A percentile compares a stretch with the other conserved stretches of the same genome.
Conservation (phyloP, 2,888 invertebrate species). For the Tricholauxania praeusta region DNA sequence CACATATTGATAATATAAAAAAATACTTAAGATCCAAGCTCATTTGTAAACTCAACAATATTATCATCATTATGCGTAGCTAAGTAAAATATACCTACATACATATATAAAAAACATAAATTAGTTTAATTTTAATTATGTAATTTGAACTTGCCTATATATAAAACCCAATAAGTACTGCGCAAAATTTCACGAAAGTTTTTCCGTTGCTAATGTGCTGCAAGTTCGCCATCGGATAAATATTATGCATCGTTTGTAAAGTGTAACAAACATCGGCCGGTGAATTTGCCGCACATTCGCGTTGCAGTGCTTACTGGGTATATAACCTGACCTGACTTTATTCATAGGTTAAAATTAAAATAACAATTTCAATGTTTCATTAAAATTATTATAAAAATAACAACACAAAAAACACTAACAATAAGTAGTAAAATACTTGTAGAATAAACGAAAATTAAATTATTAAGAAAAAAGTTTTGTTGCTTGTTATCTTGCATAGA, state of each 20-base stretch:
- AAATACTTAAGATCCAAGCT: too few relatives aligned
- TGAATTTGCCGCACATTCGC: too few relatives aligned
- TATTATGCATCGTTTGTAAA: too few relatives aligned
- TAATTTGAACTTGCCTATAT: slow-evolving; percentile 19
- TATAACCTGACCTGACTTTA: slow-evolving; percentile 21
- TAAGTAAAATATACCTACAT: not conserved
- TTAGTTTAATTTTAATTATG: slow-evolving; percentile 15
- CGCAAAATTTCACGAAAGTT: too few relatives aligned
- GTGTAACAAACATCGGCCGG: too few relatives aligned
- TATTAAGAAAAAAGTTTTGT: slow-evolving; percentile 8
- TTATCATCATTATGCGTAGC: not conserved
- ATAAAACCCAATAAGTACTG: too few relatives aligned
- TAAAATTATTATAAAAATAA: slow-evolving; percentile 3
- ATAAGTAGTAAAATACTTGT: slow-evolving; percentile 29
- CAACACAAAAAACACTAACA: slow-evolving; percentile 21
- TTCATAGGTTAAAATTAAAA: slow-evolving; percentile 17
- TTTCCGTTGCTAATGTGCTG: too few relatives aligned
- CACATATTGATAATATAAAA: too few relatives aligned
- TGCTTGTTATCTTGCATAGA: slow-evolving; percentile 23
- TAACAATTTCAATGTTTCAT: slow-evolving; percentile 17
- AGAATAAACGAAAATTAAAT: slow-evolving; percentile 21
- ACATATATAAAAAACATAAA: slow-evolving; percentile 1
- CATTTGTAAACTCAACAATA: too few relatives aligned
- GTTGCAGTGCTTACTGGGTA: not conserved
- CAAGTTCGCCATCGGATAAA: too few relatives aligned